Conservation (phyloP, 2,797 vertebrate genomes). For the Moxostoma hubbsi region DNA sequence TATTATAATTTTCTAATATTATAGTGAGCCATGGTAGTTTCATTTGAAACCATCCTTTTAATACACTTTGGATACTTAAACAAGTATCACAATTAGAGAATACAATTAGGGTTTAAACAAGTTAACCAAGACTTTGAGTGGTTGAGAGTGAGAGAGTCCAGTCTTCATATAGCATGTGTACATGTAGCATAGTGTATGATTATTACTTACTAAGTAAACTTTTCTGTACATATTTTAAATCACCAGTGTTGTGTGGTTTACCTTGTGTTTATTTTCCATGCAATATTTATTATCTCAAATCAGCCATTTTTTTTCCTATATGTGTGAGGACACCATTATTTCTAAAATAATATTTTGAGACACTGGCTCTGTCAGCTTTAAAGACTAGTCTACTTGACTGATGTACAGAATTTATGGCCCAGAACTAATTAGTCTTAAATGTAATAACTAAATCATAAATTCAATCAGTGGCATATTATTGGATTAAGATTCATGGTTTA, state of each 20-base stretch:
- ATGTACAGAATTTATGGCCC: constrained; percentile 79
- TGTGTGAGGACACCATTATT: constrained; percentile 28
- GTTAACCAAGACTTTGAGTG: no score
- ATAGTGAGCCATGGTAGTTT: no score
- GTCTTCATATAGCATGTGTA: no score
- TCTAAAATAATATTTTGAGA: constrained; percentile 44
- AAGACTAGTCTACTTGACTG: constrained; percentile 59
- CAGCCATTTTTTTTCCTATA: neutral
- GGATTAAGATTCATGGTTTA: constrained; percentile 74
- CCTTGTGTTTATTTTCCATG: neutral
- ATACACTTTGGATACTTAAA: no score
- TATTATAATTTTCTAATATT: no score
- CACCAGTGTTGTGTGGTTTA: neutral
- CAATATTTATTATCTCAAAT: constrained; percentile 8
- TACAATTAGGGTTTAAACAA: no score
- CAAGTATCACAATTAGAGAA: no score
- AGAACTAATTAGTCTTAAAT: constrained; percentile 81
- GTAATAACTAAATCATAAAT: constrained; percentile 82
- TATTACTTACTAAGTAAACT: neutral
- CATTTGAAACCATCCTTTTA: no score
- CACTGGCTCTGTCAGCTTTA: constrained; percentile 41
- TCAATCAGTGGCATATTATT: constrained; percentile 74
- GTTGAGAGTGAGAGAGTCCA: no score
- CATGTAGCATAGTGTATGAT: no score
- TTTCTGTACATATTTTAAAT: neutral